Evolutionary conservation across 1,140 invertebrate species (phyloP), one percentile per base, ranked within the genome.

Genomic region (Pseudoatta argentina): DNA sequence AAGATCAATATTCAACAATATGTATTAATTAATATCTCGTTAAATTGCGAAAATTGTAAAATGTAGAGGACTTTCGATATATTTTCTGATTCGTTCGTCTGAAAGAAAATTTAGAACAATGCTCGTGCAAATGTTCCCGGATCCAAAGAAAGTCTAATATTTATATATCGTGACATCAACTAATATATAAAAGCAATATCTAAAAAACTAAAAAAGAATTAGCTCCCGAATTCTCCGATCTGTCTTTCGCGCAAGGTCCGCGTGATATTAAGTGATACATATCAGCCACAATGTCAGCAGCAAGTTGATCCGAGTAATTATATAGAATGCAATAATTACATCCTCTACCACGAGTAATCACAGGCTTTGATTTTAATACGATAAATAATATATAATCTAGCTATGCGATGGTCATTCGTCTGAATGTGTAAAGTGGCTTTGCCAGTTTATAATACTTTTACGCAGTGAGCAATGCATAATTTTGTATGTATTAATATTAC

Each of bases 121-220:
- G 2, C 53, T 78, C 5, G 21, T 44, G 61, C 61, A 3, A 85
- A 78, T 78, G 82, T 85, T 78, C 2, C 21, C 59, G 48, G 30
- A 10, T 0, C 0, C 57, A 88, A 72, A 85, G 3, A 39, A 63
- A 77, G 69, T 39, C 88, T 72, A 83, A 85, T 66, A 90, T 55
- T 73, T 59, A 34, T 88, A 30, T 71, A 66, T 61, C 64, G 24
- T n/a, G 69, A 85, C 81, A 89, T 57, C 89, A 92, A 89, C 91
- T 89, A 91, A 90, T 44, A 44, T 12, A 44, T 77, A 93, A 86
- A 93, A 93, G 92, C 92, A 90, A 89, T 89, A 87, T 86, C 76
- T 89, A 92, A 72, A 87, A 66, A 88, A 72, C 87, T 24, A 61
- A 81, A 87, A 91, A 87, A 67, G 55, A 90, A 89, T 88, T 82